phyloP scores from a whole-genome alignment of 2,113 vertebrate species.

The Plotosus lineatus region DNA sequence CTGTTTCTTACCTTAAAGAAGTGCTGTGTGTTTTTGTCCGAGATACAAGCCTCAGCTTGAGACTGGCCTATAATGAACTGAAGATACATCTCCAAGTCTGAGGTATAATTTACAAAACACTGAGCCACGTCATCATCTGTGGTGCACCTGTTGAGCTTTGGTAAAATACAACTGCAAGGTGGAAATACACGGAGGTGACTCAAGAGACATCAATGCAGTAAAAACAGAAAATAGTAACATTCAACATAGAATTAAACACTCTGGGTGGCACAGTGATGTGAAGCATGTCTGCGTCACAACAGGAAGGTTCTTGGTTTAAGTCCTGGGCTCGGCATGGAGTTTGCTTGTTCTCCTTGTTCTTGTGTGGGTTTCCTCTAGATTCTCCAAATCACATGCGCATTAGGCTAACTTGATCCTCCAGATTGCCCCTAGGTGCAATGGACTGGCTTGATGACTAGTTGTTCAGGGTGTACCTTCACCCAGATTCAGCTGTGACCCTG shows the following conservation, averaged over 20 bases:
- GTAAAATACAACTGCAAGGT: slow-evolving; percentile 73
- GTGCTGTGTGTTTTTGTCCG: slow-evolving; percentile 82
- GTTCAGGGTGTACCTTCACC: too few relatives aligned
- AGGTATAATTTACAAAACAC: slow-evolving; percentile 83
- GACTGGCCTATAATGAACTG: slow-evolving; percentile 87
- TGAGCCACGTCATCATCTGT: slow-evolving; percentile 92
- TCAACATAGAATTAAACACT: background rate
- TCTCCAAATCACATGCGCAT: too few relatives aligned
- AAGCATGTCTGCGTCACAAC: too few relatives aligned
- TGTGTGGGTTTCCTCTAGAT: too few relatives aligned
- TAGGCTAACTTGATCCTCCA: too few relatives aligned
- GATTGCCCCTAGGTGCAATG: too few relatives aligned
- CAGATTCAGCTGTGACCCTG: too few relatives aligned
- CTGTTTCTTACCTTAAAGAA: slow-evolving; percentile 82
- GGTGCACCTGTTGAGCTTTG: slow-evolving; percentile 76
- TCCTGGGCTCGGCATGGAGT: too few relatives aligned
- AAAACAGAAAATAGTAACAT: background rate
- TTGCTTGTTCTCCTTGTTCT: background rate
- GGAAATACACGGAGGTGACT: background rate
- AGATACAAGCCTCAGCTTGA: slow-evolving; percentile 84
- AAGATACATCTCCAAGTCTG: slow-evolving; percentile 86
- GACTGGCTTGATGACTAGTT: too few relatives aligned
- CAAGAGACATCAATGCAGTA: background rate
- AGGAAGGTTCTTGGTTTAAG: too few relatives aligned
- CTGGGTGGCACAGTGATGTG: background rate